A percentile compares a stretch with the other conserved stretches of the same genome.
Conservation (phyloP, 2,797 vertebrate species). For the Sebastes dallii region DNA sequence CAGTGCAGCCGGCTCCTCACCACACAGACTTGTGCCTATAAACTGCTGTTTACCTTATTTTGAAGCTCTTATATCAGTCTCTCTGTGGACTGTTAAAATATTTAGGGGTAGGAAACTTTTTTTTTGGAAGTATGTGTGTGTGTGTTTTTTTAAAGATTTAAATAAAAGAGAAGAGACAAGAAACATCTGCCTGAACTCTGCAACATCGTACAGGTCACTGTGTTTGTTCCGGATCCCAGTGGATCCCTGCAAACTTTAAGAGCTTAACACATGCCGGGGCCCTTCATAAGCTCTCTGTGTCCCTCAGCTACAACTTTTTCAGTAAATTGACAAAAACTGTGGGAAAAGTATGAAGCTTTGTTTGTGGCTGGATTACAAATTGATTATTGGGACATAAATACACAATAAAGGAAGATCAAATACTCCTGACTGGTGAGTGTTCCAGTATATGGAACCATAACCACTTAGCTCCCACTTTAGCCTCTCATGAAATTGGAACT, state of each 20-base stretch:
- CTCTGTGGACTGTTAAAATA: conserved; percentile 47
- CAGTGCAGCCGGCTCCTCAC: conserved; percentile 12
- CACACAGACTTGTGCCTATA: conserved; percentile 10
- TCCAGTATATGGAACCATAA: background rate
- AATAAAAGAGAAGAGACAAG: conserved; percentile 30
- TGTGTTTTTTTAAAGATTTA: conserved; percentile 19
- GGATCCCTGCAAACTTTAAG: conserved; percentile 3
- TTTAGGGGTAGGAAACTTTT: conserved; percentile 42
- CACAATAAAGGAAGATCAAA: conserved; percentile 7
- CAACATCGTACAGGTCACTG: conserved; percentile 7
- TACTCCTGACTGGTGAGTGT: background rate
- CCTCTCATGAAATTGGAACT: conserved; percentile 36
- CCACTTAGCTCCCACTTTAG: background rate
- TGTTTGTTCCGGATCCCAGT: conserved; percentile 29
- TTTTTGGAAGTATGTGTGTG: conserved; percentile 3
- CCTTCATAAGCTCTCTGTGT: conserved; percentile 5
- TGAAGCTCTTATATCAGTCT: conserved; percentile 39
- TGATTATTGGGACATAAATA: conserved; percentile 5
- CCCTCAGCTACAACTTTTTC: background rate
- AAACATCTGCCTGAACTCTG: conserved; percentile 31
- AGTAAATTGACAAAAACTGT: conserved; percentile 3
- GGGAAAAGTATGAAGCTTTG: conserved; percentile 11
- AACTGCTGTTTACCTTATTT: conserved; percentile 56
- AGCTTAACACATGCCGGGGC: conserved; percentile 35
- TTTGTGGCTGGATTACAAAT: conserved; percentile 26